Conservation (phyloP, 2,888 invertebrate genomes). For the Drosophila eohydei region DNA sequence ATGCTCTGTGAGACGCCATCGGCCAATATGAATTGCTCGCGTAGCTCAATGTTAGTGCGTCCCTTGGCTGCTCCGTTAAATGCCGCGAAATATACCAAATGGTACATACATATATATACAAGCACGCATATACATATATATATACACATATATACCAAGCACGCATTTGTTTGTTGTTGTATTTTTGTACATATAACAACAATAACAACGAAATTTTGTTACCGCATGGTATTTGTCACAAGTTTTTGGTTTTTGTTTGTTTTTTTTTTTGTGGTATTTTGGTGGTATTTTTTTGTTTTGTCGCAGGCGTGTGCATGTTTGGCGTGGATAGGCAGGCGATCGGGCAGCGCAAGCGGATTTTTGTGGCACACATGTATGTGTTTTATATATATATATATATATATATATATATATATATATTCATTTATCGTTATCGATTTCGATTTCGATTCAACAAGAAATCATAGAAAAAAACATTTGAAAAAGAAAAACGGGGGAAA, state of each 20-base stretch:
- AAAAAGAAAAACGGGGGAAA: constrained; percentile 64
- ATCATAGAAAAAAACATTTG: constrained; percentile 38
- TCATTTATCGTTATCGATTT: constrained; percentile 61
- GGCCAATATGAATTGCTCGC: constrained; percentile 99
- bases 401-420: not conserved
- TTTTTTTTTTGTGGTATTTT: constrained; percentile 49
- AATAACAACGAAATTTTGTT: constrained; percentile 76
- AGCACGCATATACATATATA: constrained; percentile 22
- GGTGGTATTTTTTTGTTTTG: constrained; percentile 33
- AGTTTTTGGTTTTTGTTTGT: constrained; percentile 36
- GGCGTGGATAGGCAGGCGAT: constrained; percentile 63
- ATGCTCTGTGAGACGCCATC: constrained; percentile 99
- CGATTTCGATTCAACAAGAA: constrained; percentile 86
- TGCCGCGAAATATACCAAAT: constrained; percentile 36
- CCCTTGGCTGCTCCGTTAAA: constrained; percentile 93
- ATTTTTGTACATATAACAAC: constrained; percentile 67
- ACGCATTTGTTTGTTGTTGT: constrained; percentile 34
- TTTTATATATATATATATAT: constrained; percentile 1
- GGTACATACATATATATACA: constrained; percentile 26
- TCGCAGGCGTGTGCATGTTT: constrained; percentile 70
- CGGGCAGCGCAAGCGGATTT: constrained; percentile 57
- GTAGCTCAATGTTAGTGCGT: constrained; percentile 99
- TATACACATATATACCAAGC: constrained; percentile 23
- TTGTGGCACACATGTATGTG: constrained; percentile 25
- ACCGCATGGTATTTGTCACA: constrained; percentile 67